phyloP scores from a whole-genome alignment of 2,113 vertebrate species.

The Todiramphus saurophagus region DNA sequence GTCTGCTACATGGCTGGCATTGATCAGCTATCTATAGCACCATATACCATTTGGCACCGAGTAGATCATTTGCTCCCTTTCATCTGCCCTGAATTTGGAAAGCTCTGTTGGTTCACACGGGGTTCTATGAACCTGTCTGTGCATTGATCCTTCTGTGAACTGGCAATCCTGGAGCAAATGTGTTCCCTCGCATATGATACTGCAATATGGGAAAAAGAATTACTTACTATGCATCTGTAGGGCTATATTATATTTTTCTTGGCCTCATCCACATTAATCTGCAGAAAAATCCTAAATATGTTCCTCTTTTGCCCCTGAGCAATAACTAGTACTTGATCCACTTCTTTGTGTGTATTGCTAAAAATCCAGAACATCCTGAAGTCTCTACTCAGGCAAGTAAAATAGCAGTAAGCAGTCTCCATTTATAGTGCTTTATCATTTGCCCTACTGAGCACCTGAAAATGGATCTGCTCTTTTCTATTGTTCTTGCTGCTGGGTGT shows the following conservation, averaged over 20 bases:
- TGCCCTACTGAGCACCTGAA: background rate
- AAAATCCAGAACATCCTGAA: slow-evolving; percentile 18
- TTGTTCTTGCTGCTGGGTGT: background rate
- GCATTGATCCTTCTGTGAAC: slow-evolving; percentile 67
- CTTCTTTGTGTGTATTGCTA: slow-evolving; percentile 50
- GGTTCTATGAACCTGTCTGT: slow-evolving; percentile 65
- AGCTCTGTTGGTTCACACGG: slow-evolving; percentile 44
- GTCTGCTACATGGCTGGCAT: slow-evolving; percentile 52
- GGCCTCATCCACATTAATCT: slow-evolving; percentile 44
- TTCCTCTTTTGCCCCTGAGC: slow-evolving; percentile 41
- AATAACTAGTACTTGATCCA: slow-evolving; percentile 9
- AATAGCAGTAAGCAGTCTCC: background rate
- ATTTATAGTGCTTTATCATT: background rate
- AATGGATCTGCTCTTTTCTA: background rate
- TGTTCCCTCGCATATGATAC: slow-evolving; percentile 65
- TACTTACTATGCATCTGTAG: slow-evolving; percentile 64
- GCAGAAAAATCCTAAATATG: slow-evolving; percentile 64
- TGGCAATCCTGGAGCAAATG: slow-evolving; percentile 66
- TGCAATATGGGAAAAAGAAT: slow-evolving; percentile 63
- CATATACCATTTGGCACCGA: slow-evolving; percentile 38
- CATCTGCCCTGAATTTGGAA: slow-evolving; percentile 59
- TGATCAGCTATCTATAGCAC: slow-evolving; percentile 51
- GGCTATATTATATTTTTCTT: slow-evolving; percentile 64
- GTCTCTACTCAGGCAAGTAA: background rate
- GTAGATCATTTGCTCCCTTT: slow-evolving; percentile 33